Evolutionary conservation across 1,140 invertebrate species (phyloP).

Genomic region (Portunus trituberculatus): DNA sequence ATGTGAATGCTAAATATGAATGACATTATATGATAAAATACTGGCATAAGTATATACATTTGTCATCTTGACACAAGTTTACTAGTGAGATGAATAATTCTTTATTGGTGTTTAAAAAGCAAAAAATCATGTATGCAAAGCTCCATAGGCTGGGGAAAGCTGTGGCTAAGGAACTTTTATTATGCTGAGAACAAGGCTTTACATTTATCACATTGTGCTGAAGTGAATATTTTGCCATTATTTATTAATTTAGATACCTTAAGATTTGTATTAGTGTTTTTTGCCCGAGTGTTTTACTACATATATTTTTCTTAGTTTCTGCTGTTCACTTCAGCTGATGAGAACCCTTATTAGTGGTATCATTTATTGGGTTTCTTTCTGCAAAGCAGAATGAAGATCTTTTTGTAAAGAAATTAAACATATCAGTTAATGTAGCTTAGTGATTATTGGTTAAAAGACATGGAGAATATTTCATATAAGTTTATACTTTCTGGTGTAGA

Average conservation of each 20-base stretch:
- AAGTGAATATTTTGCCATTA: not conserved
- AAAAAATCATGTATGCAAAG: not conserved
- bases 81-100: not conserved
- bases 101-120: not conserved
- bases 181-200: not conserved
- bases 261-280: not conserved
- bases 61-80: not conserved
- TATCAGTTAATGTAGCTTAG: not conserved
- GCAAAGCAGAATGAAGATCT: not conserved
- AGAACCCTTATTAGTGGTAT: too few species aligned
- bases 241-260: not conserved
- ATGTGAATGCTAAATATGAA: not conserved
- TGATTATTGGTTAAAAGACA: not conserved
- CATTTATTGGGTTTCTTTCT: not conserved
- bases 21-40: not conserved
- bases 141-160: not conserved
- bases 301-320: not conserved
- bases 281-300: not conserved
- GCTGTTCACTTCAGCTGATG: not conserved
- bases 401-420: not conserved
- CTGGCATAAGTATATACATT: not conserved
- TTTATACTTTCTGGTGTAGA: not conserved
- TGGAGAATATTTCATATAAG: not conserved
- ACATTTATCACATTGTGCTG: not conserved
- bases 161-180: not conserved